phyloP scores from a whole-genome alignment of 1,140 invertebrate species.

The Macrosteles quadrilineatus region DNA sequence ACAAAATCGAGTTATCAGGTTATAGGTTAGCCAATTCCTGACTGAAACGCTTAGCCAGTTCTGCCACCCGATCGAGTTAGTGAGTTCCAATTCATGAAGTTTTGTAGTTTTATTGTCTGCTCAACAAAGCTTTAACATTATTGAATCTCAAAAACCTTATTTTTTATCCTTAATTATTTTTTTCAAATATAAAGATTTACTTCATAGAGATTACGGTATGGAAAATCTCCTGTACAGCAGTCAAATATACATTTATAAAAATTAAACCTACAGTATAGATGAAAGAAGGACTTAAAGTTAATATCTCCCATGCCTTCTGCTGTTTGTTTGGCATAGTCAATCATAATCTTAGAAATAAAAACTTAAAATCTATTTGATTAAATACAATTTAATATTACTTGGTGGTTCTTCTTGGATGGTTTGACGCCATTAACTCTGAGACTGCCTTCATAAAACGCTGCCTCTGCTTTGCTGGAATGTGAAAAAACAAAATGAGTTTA shows the following conservation, averaged over 20 bases:
- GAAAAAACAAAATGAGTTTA: slow-evolving; percentile 34
- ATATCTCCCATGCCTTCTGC: background rate
- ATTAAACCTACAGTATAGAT: background rate
- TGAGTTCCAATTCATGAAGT: no score
- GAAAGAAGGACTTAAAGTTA: background rate
- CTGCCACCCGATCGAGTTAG: no score
- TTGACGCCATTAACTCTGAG: slow-evolving; percentile 67
- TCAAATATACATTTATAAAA: background rate
- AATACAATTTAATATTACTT: slow-evolving; percentile 49
- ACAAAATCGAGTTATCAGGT: no score
- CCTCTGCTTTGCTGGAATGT: slow-evolving; percentile 62
- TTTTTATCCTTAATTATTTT: no score
- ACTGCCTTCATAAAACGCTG: slow-evolving; percentile 65
- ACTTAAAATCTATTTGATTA: background rate
- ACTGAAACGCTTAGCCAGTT: no score
- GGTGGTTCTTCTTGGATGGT: slow-evolving; percentile 61
- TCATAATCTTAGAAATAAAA: background rate
- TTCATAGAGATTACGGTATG: no score
- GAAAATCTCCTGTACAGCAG: background rate
- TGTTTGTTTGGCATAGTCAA: no score
- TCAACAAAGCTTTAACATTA: no score
- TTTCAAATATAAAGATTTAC: no score
- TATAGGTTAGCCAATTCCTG: no score
- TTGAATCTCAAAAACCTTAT: no score
- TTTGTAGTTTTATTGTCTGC: no score